Base-by-base conservation (phyloP, 2,888 invertebrate species). In the Stomorhina lunata region DNA sequence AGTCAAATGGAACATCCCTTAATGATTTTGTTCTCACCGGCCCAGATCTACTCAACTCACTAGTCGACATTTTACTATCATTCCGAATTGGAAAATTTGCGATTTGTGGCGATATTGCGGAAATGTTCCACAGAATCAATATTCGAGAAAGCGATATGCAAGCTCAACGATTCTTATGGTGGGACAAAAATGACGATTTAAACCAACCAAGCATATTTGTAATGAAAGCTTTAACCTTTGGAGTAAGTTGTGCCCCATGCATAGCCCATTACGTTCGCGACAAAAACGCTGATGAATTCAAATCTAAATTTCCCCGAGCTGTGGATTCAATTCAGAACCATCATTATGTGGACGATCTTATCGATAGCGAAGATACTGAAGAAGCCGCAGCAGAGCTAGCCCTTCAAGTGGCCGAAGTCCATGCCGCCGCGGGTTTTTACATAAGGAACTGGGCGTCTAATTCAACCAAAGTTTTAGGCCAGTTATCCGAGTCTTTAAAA, bases 281-380 rank as follows among this genome's bases (percentile, higher is more conserved):
- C 37, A 48, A 27, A 25, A 77, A 77, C 17, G 76, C 55, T 1
- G 66, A 75, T 20, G 22, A 59, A 15, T 76, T 76, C 34, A 45
- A 66, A 25, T 20, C 45, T 17, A 12, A 65, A 53, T 65, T 53
- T 45, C 29, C 43, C 1, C 45, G 55, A n/a, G 75, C 66, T 20
- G 66, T 66, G 25, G 66, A 76, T 22, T 65, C 75, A 10, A 75
- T 63, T 25, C 50, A 50, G 12, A n/a, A n/a, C n/a, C n/a, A n/a
- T n/a, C 48, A 48, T 22, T 25, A 25, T 25, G 48, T 71, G 2
- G 55, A 63, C 12, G 63, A 63, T 22, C 61, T 45, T 25, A 71
- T 78, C 15, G 61, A 78, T 48, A 71, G 78, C 27, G 66, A 80
- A 40, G 61, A 73, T 40, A 71, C 76, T n/a, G 65, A 81, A 59